Evolutionary conservation across 1,140 invertebrate genomes (phyloP).

Genomic region (Ruditapes philippinarum): DNA sequence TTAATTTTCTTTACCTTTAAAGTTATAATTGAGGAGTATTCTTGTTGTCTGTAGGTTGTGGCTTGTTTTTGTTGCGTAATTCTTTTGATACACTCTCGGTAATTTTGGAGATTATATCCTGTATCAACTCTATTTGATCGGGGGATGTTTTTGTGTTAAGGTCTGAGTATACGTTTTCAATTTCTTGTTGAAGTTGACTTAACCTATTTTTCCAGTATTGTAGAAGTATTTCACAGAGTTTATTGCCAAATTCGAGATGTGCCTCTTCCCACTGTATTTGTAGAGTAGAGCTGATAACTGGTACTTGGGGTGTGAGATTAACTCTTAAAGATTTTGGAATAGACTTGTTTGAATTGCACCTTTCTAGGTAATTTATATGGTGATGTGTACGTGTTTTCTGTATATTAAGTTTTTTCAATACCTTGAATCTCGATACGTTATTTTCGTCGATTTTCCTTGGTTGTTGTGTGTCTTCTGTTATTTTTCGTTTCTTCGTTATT

Average conservation of each 20-base stretch:
- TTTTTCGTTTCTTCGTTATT: neutral
- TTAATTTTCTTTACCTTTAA: too few relatives aligned
- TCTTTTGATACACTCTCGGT: too few relatives aligned
- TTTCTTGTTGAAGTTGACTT: neutral
- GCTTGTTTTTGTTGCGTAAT: too few relatives aligned
- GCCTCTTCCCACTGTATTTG: neutral
- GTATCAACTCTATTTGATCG: neutral
- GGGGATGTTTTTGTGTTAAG: neutral
- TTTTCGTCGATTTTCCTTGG: neutral
- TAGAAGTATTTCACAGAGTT: neutral
- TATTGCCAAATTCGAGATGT: too few relatives aligned
- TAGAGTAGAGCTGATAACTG: neutral
- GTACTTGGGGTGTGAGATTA: neutral
- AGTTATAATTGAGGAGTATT: too few relatives aligned
- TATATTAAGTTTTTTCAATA: neutral
- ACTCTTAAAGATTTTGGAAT: neutral
- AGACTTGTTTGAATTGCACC: neutral
- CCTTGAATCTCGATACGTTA: neutral
- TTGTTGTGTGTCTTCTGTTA: neutral
- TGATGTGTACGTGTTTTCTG: neutral
- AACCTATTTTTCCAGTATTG: neutral
- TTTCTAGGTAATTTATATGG: neutral
- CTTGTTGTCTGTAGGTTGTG: too few relatives aligned
- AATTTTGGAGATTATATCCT: neutral
- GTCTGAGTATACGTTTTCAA: neutral